Base-by-base conservation (phyloP, 2,797 vertebrate genomes). In the Gadopsis marmoratus region DNA sequence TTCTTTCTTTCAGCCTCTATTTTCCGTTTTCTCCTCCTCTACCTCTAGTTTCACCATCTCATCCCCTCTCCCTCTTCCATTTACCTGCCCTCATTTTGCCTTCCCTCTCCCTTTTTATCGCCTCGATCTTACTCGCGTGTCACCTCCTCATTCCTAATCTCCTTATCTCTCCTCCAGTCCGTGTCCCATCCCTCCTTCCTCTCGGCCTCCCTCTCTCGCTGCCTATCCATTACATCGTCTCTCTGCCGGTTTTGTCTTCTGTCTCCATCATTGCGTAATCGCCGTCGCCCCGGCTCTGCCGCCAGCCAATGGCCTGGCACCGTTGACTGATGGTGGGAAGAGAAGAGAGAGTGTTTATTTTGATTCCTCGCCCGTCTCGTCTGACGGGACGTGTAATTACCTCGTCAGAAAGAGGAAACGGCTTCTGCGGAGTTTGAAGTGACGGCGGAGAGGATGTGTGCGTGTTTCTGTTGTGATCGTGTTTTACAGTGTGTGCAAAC, bases 251-350 rank as follows among this genome's bases (percentile, higher is more conserved):
- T 74, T 67, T 78, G 65, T 64, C 68, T 76, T 71, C 26, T 33
- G 66, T 67, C 65, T 78, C 33, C 13, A 14, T 11, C 23, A 10
- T 76, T 64, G 64, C 31, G 3, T 81, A 47, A 83, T 81, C 48
- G 3, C 68, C n/a, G 3, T 61, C 71, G 19, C 43, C 59, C 64
- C n/a, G 0, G 45, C 68, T 51, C 68, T 19, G 68, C 76, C 55
- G 10, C 47, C 35, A 23, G 26, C 76, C 29, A 1, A 4, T 29
- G 19, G 33, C 63, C 73, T 12, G 3, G 19, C 50, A 64, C 31
- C 0, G 21, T 6, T 82, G 84, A 85, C 83, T 78, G 80, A 87
- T 48, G 68, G 86, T 74, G 81, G 78, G 81, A 82, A 77, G 77
- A 74, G 33, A 41, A 74, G 65, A 41, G 35, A 65, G 58, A 59